Evolutionary conservation across 2,888 invertebrate genomes (phyloP).

Genomic region (Pammene fasciana): DNA sequence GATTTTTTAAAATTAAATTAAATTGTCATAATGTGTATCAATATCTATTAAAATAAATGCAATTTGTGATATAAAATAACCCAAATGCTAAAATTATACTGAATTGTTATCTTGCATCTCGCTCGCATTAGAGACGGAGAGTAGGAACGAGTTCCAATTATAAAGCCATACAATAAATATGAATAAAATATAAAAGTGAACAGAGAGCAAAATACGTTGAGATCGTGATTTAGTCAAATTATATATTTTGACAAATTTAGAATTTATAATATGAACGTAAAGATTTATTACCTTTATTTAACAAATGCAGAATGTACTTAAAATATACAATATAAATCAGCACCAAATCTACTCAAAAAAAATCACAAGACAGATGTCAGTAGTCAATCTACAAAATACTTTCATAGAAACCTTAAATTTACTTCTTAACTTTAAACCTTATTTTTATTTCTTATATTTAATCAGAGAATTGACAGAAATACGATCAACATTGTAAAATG

Average conservation of each 20-base stretch:
- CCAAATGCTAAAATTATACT: background rate
- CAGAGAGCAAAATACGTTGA: conserved; percentile 3
- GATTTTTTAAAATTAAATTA: too few relatives aligned
- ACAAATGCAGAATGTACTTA: conserved; percentile 42
- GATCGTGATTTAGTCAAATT: background rate
- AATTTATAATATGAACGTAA: background rate
- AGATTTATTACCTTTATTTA: too few relatives aligned
- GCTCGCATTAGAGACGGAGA: too few relatives aligned
- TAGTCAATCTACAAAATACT: background rate
- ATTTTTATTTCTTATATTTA: too few relatives aligned
- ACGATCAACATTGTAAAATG: too few relatives aligned
- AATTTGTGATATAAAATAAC: conserved; percentile 13
- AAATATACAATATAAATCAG: conserved; percentile 38
- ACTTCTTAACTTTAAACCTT: background rate
- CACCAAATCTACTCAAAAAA: conserved; percentile 54
- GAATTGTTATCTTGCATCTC: background rate
- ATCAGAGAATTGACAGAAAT: too few relatives aligned
- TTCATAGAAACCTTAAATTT: conserved; percentile 13
- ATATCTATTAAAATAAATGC: conserved; percentile 9
- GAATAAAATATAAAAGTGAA: background rate
- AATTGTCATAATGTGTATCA: background rate
- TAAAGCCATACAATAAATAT: too few relatives aligned
- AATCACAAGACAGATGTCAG: conserved; percentile 6
- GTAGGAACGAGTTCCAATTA: too few relatives aligned
- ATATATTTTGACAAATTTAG: background rate